Evolutionary conservation across 2,113 vertebrate genomes (phyloP).

Genomic region (Peucedramus taeniatus): DNA sequence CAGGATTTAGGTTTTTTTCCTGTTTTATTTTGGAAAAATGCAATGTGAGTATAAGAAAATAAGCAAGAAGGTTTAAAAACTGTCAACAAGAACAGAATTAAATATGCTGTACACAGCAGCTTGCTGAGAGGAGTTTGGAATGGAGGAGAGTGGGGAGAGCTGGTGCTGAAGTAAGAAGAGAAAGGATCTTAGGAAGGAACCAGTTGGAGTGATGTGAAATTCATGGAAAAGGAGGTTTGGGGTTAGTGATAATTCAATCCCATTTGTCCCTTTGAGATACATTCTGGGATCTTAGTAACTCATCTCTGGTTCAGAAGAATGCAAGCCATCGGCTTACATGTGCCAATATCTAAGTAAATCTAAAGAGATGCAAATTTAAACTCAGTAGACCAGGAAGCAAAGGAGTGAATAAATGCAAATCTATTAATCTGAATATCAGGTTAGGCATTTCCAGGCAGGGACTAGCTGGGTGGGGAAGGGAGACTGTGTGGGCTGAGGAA

Average conservation of each 20-base stretch:
- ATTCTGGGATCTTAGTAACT: background rate
- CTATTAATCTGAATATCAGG: conserved; percentile 15
- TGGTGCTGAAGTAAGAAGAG: background rate
- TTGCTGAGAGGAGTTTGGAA: background rate
- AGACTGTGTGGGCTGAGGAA: background rate
- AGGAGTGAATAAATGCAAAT: conserved; percentile 35
- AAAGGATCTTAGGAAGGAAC: background rate
- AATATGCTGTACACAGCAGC: background rate
- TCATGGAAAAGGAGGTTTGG: background rate
- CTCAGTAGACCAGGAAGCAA: conserved; percentile 21
- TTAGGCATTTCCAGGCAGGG: background rate
- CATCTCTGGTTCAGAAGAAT: background rate
- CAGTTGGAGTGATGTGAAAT: background rate
- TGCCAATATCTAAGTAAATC: background rate
- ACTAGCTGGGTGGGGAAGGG: background rate
- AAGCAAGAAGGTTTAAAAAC: background rate
- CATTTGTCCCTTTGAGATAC: background rate
- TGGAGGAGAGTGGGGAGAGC: background rate
- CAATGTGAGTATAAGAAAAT: background rate
- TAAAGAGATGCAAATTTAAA: conserved; percentile 16
- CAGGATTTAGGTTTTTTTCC: background rate
- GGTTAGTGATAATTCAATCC: background rate
- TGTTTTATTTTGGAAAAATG: background rate
- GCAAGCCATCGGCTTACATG: background rate
- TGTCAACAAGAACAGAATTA: background rate